Percentiles rank a stretch among this genome's conserved stretches.
Evolutionary conservation across 2,888 invertebrate genomes (phyloP).

Genomic region (Prosopocoilus inquinatus): DNA sequence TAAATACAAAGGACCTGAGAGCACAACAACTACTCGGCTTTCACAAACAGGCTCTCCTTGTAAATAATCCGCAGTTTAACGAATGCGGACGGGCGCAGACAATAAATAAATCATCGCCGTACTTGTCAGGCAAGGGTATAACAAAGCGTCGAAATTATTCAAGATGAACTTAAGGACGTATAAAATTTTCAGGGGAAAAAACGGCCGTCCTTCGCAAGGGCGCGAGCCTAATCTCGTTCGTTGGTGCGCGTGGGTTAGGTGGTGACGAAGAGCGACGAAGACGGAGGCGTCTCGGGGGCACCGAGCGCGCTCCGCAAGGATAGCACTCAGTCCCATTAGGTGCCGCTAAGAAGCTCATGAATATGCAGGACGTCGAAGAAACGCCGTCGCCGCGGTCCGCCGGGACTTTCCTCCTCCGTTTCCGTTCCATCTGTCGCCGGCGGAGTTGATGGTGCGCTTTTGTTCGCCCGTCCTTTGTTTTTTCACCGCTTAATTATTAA

Average conservation of each 20-base stretch:
- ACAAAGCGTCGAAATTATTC: no score
- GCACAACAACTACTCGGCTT: no score
- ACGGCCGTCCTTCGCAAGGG: no score
- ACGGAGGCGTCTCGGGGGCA: slow-evolving; percentile 12
- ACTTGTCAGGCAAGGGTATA: no score
- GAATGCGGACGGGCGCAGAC: no score
- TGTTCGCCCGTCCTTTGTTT: background rate
- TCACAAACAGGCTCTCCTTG: no score
- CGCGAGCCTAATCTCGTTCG: background rate
- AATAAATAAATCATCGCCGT: no score
- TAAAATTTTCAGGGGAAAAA: no score
- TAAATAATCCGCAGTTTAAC: no score
- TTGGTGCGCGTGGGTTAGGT: background rate
- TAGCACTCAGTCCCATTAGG: slow-evolving; percentile 28
- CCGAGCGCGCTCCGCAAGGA: slow-evolving; percentile 24
- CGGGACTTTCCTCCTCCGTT: slow-evolving; percentile 3
- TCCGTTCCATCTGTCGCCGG: background rate
- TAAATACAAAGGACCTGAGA: no score
- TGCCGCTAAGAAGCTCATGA: slow-evolving; percentile 29
- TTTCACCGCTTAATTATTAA: background rate
- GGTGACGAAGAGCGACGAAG: background rate
- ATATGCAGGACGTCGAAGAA: slow-evolving; percentile 26
- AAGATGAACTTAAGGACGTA: no score
- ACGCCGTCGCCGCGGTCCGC: slow-evolving; percentile 19
- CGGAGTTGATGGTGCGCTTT: background rate